Evolutionary conservation across 1,140 invertebrate species (phyloP).

Genomic region (Drosophila novamexicana): DNA sequence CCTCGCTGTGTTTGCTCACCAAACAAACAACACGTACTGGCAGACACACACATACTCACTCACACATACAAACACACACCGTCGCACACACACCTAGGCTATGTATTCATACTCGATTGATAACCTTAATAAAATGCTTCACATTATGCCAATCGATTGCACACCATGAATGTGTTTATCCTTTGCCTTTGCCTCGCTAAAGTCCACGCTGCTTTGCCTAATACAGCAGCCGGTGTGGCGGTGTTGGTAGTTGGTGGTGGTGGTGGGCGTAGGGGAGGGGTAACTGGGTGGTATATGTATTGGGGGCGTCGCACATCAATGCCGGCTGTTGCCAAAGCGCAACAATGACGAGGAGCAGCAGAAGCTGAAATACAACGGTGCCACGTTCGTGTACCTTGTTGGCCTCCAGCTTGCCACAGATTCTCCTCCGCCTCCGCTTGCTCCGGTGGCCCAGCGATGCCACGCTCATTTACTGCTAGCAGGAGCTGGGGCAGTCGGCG

Average conservation of each 20-base stretch:
- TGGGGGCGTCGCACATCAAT: conserved; percentile 59
- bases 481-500: not conserved
- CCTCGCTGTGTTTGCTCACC: conserved; percentile 54
- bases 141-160: conserved; percentile 83
- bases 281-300: not conserved
- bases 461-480: conserved; percentile 73
- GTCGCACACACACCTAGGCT: conserved; percentile 60
- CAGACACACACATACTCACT: conserved; percentile 13
- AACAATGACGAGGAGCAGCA: conserved; percentile 56
- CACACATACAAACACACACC: conserved; percentile 4
- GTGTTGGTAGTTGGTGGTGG: not conserved
- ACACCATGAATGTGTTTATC: conserved; percentile 83
- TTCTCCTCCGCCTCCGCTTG: conserved; percentile 17
- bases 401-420: conserved; percentile 35
- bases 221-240: conserved; percentile 38
- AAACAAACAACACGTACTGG: conserved; percentile 60
- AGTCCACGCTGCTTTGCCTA: conserved; percentile 42
- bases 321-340: conserved; percentile 76
- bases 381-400: conserved; percentile 66
- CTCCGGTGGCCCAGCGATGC: conserved; percentile 30
- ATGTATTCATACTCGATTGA: conserved; percentile 79
- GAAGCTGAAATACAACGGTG: conserved; percentile 32
- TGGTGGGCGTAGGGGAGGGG: conserved; percentile 6
- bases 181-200: conserved; percentile 57
- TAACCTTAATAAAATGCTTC: conserved; percentile 83